phyloP scores from a whole-genome alignment of 2,113 vertebrate genomes.

The Falcunculus frontatus region DNA sequence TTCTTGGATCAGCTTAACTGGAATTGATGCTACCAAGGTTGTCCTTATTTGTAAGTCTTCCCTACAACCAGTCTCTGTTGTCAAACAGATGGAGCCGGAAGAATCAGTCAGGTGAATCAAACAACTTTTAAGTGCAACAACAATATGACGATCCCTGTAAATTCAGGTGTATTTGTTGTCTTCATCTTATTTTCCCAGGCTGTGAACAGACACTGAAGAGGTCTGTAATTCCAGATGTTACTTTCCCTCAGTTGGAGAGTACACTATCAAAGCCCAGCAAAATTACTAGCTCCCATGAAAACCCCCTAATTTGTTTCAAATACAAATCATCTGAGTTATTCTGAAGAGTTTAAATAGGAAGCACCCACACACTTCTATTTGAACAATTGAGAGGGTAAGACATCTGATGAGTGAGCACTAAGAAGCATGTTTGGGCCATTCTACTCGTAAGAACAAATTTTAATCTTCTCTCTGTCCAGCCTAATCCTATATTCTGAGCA shows the following conservation, averaged over 20 bases:
- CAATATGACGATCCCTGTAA: neutral
- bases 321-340: neutral
- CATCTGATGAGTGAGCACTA: neutral
- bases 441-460: neutral
- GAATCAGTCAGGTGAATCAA: neutral
- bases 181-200: neutral
- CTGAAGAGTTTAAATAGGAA: neutral
- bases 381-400: neutral
- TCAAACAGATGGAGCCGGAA: neutral
- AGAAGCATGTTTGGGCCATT: neutral
- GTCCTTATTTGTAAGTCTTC: neutral
- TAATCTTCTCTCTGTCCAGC: neutral
- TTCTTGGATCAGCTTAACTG: neutral
- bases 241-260: neutral
- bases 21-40: neutral
- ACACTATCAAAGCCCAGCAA: neutral
- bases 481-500: neutral
- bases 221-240: neutral
- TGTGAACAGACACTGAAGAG: neutral
- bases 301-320: neutral
- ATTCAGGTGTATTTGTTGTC: neutral
- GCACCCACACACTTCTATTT: neutral
- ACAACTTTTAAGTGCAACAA: neutral
- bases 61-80: neutral
- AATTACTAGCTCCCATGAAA: neutral